Percentiles rank a stretch among this genome's conserved stretches.
These are phyloP conservation scores for Shinisaurus crocodilurus DNA, from an alignment of 2,113 vertebrate genomes.

Conservation along the genomic window DNA sequence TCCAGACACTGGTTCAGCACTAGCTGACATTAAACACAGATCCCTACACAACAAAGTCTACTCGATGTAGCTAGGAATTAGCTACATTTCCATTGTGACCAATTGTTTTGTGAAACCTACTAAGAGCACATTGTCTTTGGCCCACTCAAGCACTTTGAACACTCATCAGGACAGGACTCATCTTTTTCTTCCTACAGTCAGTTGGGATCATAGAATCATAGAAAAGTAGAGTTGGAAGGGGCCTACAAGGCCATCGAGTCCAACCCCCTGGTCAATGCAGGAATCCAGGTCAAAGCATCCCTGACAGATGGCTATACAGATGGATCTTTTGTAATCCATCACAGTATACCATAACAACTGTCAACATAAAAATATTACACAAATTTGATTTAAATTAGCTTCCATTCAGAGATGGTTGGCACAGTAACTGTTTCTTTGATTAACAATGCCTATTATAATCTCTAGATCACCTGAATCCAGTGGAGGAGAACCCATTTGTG, in stretches of 20 bases:
- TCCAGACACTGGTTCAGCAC: background rate
- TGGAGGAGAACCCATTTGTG: slow-evolving; percentile 98
- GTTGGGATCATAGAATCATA: too few species aligned
- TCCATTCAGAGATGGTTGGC: fast-evolving
- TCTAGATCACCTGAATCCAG: slow-evolving; percentile 91
- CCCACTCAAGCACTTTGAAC: background rate
- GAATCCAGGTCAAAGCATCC: too few species aligned
- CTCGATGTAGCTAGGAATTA: background rate
- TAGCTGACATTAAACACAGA: background rate
- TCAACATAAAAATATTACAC: background rate
- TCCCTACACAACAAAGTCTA: background rate
- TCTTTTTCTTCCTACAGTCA: background rate
- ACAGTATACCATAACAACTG: background rate
- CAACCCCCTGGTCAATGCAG: too few species aligned
- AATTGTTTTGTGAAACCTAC: background rate
- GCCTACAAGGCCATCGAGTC: too few species aligned
- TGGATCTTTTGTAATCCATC: background rate
- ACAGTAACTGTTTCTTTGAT: background rate
- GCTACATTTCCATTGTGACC: background rate
- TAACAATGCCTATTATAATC: slow-evolving; percentile 29
- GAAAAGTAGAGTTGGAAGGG: too few species aligned
- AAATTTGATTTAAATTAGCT: background rate
- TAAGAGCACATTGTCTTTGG: background rate
- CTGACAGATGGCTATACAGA: too few species aligned
- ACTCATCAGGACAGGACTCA: background rate